Evolutionary conservation across 2,888 invertebrate species (phyloP), one percentile per base, ranked within the genome.

Genomic region (Scaptomyza flava): DNA sequence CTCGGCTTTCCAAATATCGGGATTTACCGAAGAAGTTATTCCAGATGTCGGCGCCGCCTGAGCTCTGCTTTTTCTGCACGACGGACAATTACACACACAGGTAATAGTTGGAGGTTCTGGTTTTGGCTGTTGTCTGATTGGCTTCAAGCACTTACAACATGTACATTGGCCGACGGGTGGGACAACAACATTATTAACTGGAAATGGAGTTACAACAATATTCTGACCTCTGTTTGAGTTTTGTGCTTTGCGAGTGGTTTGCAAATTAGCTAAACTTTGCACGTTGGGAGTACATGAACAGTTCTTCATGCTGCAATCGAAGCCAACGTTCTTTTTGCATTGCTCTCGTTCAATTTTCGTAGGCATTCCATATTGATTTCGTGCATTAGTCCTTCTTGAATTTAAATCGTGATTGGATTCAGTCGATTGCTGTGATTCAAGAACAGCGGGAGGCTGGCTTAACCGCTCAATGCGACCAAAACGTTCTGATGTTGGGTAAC

Each of bases 391-490:
- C 41, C 1, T 17, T 36, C 14, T 12, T 41, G 8, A 2, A 14
- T 14, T 14, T 38, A 3, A 5, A 14, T 14, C 33, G 9, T 33
- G 9, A 33, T 33, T 33, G 11, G 38, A 14, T 38, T 38, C 12
- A n/a, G 1, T n/a, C 2, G 7, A 7, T 36, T 36, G 12, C 12
- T 5, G 34, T 36, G 1, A 0, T n/a, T 9, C 14, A 23, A 9
- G 3, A 20, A 48, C 6, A 8, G 45, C 7, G 0, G 70, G 67
- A 8, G 70, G 59, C 2, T 9, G 41, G 8, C 68, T 59, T 7
- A 71, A 47, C 14, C 33, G 9, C 34, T 74, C 63, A 36, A 74
- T 75, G 11, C 5, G 42, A 8, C 6, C 17, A 1, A 36, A 43
- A 9, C 30, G 36, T 0, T 42, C 58, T 8, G 46, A 30, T 1